A percentile compares a stretch with the other conserved stretches of the same genome.
Conservation (phyloP, 2,888 invertebrate species). For the Lampropteryx suffumata region DNA sequence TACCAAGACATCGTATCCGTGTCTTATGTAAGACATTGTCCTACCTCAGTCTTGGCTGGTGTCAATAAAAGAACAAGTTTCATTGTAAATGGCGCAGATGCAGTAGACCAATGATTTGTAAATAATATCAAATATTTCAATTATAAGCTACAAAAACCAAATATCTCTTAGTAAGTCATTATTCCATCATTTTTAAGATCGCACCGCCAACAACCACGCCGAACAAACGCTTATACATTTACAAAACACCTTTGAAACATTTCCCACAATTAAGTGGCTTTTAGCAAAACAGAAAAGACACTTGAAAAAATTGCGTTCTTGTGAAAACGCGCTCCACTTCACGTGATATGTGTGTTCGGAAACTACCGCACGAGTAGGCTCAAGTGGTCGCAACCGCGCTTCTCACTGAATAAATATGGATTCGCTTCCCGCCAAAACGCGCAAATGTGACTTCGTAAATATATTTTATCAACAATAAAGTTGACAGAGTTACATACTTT, state of each 20-base stretch:
- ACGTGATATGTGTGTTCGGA: conserved; percentile 42
- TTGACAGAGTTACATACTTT: conserved; percentile 19
- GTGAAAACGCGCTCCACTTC: conserved; percentile 40
- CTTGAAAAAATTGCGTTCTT: conserved; percentile 32
- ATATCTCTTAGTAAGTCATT: too few relatives aligned
- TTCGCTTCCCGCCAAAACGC: conserved; percentile 38
- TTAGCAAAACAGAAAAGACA: conserved; percentile 5
- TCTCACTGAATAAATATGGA: conserved; percentile 49
- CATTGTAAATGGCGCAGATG: too few relatives aligned
- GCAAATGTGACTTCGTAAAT: conserved; percentile 33
- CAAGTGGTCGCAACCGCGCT: conserved; percentile 43
- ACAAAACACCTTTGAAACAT: background rate
- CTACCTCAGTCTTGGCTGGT: too few relatives aligned
- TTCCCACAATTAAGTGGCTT: background rate
- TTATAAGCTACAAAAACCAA: too few relatives aligned
- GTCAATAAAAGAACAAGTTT: too few relatives aligned
- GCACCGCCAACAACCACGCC: too few relatives aligned
- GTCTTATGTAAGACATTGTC: too few relatives aligned
- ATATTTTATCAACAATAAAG: conserved; percentile 31
- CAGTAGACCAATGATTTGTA: too few relatives aligned
- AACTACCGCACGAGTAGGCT: conserved; percentile 44
- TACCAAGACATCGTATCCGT: too few relatives aligned
- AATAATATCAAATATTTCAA: too few relatives aligned
- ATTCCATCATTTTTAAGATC: too few relatives aligned
- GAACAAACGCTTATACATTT: too few relatives aligned